Evolutionary conservation across 2,113 vertebrate genomes (phyloP).

Genomic region (Xerus inauris): DNA sequence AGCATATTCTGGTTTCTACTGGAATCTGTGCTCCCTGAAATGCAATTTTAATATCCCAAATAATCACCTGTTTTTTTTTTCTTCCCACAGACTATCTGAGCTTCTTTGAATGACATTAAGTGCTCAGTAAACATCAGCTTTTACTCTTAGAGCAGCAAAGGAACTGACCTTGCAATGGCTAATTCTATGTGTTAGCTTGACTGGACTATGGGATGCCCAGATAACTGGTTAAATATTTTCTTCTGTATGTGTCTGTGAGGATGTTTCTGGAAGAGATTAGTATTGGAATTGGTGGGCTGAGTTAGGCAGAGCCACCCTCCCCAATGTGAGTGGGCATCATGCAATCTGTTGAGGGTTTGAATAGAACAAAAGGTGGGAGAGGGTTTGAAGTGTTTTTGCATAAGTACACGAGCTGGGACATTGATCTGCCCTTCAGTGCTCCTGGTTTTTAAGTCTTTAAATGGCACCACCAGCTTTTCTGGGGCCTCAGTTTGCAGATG

Average conservation of each 20-base stretch:
- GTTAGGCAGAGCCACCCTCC: neutral
- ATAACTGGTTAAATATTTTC: neutral
- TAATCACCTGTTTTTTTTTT: neutral
- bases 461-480: neutral
- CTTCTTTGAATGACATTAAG: neutral
- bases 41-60: neutral
- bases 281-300: neutral
- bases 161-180: neutral
- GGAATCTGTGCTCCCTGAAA: neutral
- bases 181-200: neutral
- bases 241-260: neutral
- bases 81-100: neutral
- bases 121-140: neutral
- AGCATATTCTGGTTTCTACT: neutral
- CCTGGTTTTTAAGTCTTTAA: neutral
- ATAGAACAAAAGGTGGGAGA: neutral
- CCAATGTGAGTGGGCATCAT: neutral
- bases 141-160: neutral
- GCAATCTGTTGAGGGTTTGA: neutral
- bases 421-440: neutral
- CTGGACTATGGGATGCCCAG: neutral
- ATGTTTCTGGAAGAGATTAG: neutral
- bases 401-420: neutral
- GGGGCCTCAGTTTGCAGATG: neutral
- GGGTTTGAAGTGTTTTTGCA: neutral